phyloP scores from a whole-genome alignment of 2,888 invertebrate species.

The Alviniconcha strummeri region DNA sequence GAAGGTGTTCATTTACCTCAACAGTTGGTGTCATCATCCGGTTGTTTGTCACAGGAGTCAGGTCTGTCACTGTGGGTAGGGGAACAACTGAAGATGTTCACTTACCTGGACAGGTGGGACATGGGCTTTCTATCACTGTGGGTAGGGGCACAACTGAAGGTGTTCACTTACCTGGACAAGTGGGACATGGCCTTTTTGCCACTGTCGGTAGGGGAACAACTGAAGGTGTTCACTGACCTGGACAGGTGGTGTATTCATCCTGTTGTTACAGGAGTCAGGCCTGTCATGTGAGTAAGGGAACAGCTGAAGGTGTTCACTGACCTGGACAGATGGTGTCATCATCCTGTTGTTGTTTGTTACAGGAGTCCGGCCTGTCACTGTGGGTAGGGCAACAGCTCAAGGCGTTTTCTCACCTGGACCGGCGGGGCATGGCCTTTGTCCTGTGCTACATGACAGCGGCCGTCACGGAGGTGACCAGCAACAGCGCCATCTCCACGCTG shows the following conservation, averaged over 20 bases:
- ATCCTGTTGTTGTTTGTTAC: conserved; percentile 37
- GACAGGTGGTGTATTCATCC: conserved; percentile 43
- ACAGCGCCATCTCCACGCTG: conserved; percentile 47
- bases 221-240: conserved; percentile 43
- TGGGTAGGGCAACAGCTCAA: conserved; percentile 49
- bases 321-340: conserved; percentile 44
- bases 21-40: conserved; percentile 34
- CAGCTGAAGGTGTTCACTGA: conserved; percentile 42
- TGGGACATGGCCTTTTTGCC: conserved; percentile 51
- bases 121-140: conserved; percentile 41
- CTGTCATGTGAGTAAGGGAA: conserved; percentile 47
- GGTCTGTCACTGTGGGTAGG: conserved; percentile 52
- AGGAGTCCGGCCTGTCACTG: conserved; percentile 54
- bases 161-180: conserved; percentile 43
- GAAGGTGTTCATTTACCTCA: conserved; percentile 40
- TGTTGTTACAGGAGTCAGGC: conserved; percentile 46
- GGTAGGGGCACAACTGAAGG: conserved; percentile 46
- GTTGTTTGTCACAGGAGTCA: background rate
- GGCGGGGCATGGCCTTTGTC: conserved; percentile 44
- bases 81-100: conserved; percentile 43
- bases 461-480: conserved; percentile 48
- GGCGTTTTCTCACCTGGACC: conserved; percentile 42
- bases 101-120: conserved; percentile 41
- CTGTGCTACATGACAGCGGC: conserved; percentile 47
- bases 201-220: conserved; percentile 46